A percentile compares a stretch with the other conserved stretches of the same genome.
Evolutionary conservation across 2,888 invertebrate species (phyloP).

Genomic region (Polydesmus complanatus): DNA sequence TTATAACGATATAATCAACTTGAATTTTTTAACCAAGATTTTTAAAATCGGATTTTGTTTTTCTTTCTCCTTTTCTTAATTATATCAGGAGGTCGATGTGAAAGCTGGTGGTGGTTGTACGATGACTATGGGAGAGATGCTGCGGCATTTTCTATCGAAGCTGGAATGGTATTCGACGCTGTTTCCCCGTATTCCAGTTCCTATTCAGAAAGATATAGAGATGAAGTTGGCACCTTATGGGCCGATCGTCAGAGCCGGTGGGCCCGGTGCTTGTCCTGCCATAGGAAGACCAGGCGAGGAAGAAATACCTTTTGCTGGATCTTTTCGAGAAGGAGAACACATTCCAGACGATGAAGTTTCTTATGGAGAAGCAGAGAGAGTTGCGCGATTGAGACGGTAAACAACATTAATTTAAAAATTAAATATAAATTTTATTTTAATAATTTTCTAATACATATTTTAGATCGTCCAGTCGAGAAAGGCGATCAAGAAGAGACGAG

Average conservation of each 20-base stretch:
- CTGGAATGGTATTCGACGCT: slow-evolving; percentile 98
- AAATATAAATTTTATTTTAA: too few relatives aligned
- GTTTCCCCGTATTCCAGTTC: slow-evolving; percentile 96
- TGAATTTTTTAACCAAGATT: not conserved
- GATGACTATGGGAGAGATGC: slow-evolving; percentile 83
- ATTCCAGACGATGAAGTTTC: slow-evolving; percentile 20
- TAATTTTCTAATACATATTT: too few relatives aligned
- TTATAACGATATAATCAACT: not conserved
- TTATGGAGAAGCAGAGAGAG: slow-evolving; percentile 19
- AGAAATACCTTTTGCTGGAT: slow-evolving; percentile 12
- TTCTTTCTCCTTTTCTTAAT: slow-evolving; percentile 14
- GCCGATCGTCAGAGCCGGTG: slow-evolving; percentile 28
- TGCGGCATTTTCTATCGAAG: slow-evolving; percentile 82
- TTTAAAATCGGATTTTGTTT: slow-evolving; percentile 3
- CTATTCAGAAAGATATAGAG: slow-evolving; percentile 81
- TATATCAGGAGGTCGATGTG: slow-evolving; percentile 73
- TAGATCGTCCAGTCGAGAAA: slow-evolving; percentile 16
- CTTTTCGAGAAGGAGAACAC: slow-evolving; percentile 11
- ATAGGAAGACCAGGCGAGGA: slow-evolving; percentile 23
- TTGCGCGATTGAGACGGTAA: slow-evolving; percentile 17
- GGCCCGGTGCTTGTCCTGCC: slow-evolving; percentile 24
- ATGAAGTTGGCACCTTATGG: slow-evolving; percentile 42
- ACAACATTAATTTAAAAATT: not conserved
- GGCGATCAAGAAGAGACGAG: slow-evolving; percentile 7
- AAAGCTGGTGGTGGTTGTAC: slow-evolving; percentile 93